Evolutionary conservation across 1,140 invertebrate species (phyloP), one percentile per base, ranked within the genome.

Genomic region (Arion vulgaris): DNA sequence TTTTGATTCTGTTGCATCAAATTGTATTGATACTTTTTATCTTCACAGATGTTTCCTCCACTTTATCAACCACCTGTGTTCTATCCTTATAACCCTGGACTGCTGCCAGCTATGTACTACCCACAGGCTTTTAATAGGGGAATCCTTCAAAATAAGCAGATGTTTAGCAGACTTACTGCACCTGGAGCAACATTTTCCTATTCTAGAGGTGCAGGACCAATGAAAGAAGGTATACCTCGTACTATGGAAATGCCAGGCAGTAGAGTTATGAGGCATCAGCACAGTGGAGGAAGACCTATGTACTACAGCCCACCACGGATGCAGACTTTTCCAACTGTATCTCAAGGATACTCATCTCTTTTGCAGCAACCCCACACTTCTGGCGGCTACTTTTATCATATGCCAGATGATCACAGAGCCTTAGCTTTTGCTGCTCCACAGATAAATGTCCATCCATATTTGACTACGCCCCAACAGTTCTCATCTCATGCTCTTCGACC

Each of bases 11-110:
- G n/a, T n/a, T n/a, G n/a, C n/a, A n/a, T n/a, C n/a, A n/a, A n/a
- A n/a, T 15, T 7, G 41, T 45, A 45, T 45, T 45, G 15, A 7
- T 45, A 45, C 34, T 80, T 85, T 23, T 38, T 69, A 23, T 79
- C 69, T 49, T 83, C 85, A 36, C 81, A 87, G 87, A 85, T 87
- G 86, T 83, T 71, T 49, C 76, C 78, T 34, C 45, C 78, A n/a
- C 0, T 71, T 38, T 80, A 71, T 66, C 78, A 80, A 49, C 66
- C 53, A 72, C 80, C 80, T 32, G 51, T 82, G 32, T 85, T 80
- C 81, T 72, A 73, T 0, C 83, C 76, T 32, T 79, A 86, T 49
- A 79, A 78, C 32, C 62, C 78, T 26, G 68, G 68, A 19, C 77
- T 79, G 53, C 23, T 79, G 36, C 57, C 76, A 39, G 53, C 85